Conservation (phyloP, 2,797 vertebrate genomes). For the Morus bassanus region DNA sequence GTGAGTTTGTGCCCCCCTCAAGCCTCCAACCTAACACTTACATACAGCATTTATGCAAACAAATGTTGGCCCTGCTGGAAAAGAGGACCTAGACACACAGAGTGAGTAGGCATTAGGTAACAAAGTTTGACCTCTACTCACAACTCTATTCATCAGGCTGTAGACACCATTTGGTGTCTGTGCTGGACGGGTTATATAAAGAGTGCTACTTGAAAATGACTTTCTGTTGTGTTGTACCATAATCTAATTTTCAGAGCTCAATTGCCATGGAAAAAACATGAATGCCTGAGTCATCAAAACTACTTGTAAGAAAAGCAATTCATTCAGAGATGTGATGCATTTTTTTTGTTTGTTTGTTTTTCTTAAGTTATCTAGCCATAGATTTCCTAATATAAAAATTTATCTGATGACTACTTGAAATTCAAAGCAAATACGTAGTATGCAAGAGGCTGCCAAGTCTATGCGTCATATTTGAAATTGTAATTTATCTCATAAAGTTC, state of each 20-base stretch:
- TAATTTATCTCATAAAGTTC: background rate
- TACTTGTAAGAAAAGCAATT: background rate
- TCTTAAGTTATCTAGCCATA: background rate
- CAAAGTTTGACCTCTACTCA: background rate
- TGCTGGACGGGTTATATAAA: background rate
- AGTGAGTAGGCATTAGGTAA: background rate
- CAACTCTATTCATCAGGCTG: background rate
- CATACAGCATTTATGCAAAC: background rate
- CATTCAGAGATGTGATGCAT: background rate
- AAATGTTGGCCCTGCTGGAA: background rate
- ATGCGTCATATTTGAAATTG: background rate
- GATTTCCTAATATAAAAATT: background rate
- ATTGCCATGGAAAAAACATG: background rate
- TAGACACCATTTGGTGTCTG: background rate
- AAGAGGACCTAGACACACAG: background rate
- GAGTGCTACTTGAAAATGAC: background rate
- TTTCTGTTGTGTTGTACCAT: background rate
- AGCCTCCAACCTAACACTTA: background rate
- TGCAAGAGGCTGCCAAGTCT: background rate
- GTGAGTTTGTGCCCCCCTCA: background rate
- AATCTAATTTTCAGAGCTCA: background rate
- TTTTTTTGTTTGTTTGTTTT: background rate
- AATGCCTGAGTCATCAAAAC: background rate
- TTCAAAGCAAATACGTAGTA: background rate
- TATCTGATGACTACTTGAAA: constrained; percentile 17